Evolutionary conservation across 2,113 vertebrate genomes (phyloP).

Genomic region (Plestiodon gilberti): DNA sequence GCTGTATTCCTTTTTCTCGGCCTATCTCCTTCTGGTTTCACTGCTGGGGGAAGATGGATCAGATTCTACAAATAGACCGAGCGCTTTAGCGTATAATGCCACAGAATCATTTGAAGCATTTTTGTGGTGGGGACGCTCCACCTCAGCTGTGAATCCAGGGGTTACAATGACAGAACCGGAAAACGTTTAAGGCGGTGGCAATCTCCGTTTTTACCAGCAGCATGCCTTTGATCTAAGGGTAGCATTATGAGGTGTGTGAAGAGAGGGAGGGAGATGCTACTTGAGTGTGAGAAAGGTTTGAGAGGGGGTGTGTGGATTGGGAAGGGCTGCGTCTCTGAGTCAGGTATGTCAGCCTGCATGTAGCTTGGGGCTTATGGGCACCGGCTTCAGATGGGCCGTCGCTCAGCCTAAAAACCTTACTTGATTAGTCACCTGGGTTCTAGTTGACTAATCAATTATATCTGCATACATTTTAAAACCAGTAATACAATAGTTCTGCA

Average conservation of each 20-base stretch:
- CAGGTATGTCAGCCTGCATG: background rate
- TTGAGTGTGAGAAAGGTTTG: background rate
- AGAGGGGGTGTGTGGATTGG: background rate
- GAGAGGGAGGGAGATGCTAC: background rate
- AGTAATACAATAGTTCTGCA: background rate
- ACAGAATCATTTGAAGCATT: background rate
- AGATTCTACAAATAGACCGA: background rate
- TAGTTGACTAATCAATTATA: background rate
- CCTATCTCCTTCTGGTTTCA: rapidly evolving
- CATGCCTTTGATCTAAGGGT: background rate
- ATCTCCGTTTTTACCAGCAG: background rate
- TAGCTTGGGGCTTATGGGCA: background rate
- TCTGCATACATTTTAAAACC: background rate
- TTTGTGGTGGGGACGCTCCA: background rate
- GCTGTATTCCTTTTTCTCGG: background rate
- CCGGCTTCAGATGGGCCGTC: background rate
- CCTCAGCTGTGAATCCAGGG: rapidly evolving
- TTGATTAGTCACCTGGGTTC: background rate
- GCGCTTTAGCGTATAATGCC: background rate
- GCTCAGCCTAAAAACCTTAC: background rate
- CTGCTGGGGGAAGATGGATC: rapidly evolving
- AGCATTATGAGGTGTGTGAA: background rate
- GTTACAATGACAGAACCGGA: background rate
- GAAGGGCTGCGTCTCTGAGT: no score
- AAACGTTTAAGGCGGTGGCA: background rate